A percentile compares a stretch with the other conserved stretches of the same genome.
Evolutionary conservation across 2,888 invertebrate species (phyloP).

Genomic region (Acrobeloides nanus): DNA sequence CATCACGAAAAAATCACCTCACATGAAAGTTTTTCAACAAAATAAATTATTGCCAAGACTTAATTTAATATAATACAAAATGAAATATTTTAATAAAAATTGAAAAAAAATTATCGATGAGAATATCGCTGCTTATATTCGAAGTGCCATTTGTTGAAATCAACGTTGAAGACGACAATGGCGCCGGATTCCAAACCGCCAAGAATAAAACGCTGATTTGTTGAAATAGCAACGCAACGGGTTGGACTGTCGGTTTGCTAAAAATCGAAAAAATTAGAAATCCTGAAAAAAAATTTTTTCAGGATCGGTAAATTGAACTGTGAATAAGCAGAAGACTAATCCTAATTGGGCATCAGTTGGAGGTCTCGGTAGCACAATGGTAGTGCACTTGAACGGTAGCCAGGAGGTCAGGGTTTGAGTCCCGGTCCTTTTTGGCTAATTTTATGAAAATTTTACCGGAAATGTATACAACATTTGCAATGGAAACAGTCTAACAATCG

Average conservation of each 20-base stretch:
- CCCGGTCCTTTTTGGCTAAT: no score
- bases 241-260: slow-evolving; percentile 45
- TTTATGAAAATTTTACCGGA: slow-evolving; percentile 74
- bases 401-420: no score
- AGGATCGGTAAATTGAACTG: not conserved
- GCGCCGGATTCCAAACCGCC: slow-evolving; percentile 95
- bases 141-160: slow-evolving; percentile 73
- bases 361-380: no score
- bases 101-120: slow-evolving; percentile 16
- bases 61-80: no score
- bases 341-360: not conserved
- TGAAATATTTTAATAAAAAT: no score
- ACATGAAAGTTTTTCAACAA: no score
- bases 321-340: not conserved
- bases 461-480: slow-evolving; percentile 92
- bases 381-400: no score
- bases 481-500: slow-evolving; percentile 95
- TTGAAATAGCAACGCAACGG: slow-evolving; percentile 79
- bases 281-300: not conserved
- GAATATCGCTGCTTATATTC: slow-evolving; percentile 43
- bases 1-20: no score
- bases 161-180: slow-evolving; percentile 96
- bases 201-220: slow-evolving; percentile 94
- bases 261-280: slow-evolving; percentile 9
- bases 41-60: no score